phyloP scores from a whole-genome alignment of 2,113 vertebrate genomes.

The Thryonomys swinderianus region DNA sequence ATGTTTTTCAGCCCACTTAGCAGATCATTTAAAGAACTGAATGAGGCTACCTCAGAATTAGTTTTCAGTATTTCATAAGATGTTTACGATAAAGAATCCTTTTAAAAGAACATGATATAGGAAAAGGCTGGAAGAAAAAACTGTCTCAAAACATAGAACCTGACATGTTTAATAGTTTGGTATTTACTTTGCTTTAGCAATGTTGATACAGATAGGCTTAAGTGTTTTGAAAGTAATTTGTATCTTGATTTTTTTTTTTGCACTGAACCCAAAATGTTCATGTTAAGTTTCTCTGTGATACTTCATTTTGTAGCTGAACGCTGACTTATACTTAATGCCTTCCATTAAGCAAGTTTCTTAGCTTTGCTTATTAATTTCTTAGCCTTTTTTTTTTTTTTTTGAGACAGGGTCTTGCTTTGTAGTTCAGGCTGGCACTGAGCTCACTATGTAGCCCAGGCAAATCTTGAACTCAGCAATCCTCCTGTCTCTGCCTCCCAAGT shows the following conservation, averaged over 20 bases:
- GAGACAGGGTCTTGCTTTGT: no score
- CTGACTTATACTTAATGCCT: not conserved
- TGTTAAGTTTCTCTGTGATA: not conserved
- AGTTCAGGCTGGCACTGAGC: no score
- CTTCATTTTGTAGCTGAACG: not conserved
- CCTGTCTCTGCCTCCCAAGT: no score
- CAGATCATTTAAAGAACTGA: not conserved
- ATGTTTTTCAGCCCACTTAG: not conserved
- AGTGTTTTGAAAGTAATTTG: not conserved
- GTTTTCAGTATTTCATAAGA: not conserved
- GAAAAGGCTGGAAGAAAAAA: not conserved
- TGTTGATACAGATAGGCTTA: not conserved
- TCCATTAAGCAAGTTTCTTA: not conserved
- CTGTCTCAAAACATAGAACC: not conserved
- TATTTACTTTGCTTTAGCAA: not conserved
- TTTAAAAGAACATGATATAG: not conserved
- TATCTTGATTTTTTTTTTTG: not conserved
- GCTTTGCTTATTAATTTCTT: not conserved
- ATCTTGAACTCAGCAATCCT: no score
- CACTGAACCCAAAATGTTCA: not conserved
- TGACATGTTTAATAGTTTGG: not conserved
- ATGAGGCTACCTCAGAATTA: not conserved
- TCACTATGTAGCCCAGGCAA: no score
- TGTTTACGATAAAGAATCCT: not conserved
- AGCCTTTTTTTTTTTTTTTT: no score